phyloP scores from a whole-genome alignment of 2,113 vertebrate genomes.

The Sylvietta virens region DNA sequence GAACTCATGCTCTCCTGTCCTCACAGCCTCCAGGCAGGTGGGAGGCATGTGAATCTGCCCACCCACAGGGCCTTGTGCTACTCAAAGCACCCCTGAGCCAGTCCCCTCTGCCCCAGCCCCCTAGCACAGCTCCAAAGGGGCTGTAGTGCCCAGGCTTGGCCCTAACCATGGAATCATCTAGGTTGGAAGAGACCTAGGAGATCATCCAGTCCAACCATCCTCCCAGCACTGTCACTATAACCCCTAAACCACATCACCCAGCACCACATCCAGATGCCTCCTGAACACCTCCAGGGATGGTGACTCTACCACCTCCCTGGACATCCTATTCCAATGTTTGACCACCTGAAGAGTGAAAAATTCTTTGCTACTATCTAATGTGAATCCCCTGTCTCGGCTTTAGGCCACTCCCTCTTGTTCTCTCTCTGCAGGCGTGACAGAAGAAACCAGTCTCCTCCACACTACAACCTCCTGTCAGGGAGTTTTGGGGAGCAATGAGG shows the following conservation, averaged over 20 bases:
- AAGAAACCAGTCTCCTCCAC: not conserved
- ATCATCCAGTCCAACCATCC: not conserved
- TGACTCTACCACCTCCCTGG: not conserved
- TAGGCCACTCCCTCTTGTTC: not conserved
- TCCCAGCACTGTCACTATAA: not conserved
- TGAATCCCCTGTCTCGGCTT: not conserved
- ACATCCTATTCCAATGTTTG: not conserved
- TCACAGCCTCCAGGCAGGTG: accelerated
- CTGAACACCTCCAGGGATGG: not conserved
- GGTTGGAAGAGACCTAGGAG: not conserved
- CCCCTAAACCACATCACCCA: not conserved
- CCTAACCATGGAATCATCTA: not conserved
- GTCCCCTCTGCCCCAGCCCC: not conserved
- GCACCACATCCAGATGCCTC: not conserved
- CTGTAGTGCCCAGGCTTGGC: not conserved
- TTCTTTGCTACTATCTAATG: not conserved
- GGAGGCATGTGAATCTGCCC: not conserved
- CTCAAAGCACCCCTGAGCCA: accelerated
- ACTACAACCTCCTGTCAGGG: not conserved
- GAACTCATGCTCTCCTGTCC: accelerated
- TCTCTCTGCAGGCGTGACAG: not conserved
- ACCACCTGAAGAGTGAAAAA: not conserved
- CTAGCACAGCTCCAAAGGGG: not conserved
- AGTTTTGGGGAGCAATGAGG: not conserved
- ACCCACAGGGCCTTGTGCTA: not conserved